phyloP scores from a whole-genome alignment of 1,140 invertebrate species.

The Eumaeus atala region DNA sequence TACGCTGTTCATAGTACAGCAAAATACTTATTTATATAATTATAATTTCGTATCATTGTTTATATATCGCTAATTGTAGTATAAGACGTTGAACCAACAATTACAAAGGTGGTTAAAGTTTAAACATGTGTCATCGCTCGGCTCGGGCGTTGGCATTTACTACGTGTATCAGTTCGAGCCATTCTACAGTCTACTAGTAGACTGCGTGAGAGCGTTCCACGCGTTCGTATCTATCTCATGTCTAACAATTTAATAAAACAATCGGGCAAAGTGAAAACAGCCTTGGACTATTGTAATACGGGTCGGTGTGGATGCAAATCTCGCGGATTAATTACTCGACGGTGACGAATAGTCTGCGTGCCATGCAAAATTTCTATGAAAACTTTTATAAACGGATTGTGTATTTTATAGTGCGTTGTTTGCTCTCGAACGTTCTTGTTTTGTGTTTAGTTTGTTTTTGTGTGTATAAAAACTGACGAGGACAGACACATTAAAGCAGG shows the following conservation, averaged over 20 bases:
- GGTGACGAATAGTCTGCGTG: slow-evolving; percentile 57
- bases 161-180: background rate
- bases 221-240: slow-evolving; percentile 13
- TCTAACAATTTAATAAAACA: too few relatives aligned
- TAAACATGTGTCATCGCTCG: background rate
- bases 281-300: slow-evolving; percentile 22
- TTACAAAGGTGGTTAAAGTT: background rate
- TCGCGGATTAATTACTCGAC: slow-evolving; percentile 54
- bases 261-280: too few relatives aligned
- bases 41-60: too few relatives aligned
- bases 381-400: slow-evolving; percentile 34
- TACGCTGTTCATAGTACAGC: too few relatives aligned
- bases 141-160: slow-evolving; percentile 7
- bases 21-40: too few relatives aligned
- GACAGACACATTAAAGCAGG: background rate
- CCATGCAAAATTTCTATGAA: slow-evolving; percentile 60
- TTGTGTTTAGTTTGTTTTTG: background rate
- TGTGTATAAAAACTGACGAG: background rate
- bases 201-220: slow-evolving; percentile 16
- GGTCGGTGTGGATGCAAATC: slow-evolving; percentile 29
- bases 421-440: background rate
- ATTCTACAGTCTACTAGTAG: slow-evolving; percentile 1
- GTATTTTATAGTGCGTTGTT: background rate
- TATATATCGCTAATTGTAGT: background rate
- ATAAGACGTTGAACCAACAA: background rate